These are phyloP conservation scores for Empis livida DNA, from an alignment of 2,888 invertebrate genomes.

Conservation along the genomic window DNA sequence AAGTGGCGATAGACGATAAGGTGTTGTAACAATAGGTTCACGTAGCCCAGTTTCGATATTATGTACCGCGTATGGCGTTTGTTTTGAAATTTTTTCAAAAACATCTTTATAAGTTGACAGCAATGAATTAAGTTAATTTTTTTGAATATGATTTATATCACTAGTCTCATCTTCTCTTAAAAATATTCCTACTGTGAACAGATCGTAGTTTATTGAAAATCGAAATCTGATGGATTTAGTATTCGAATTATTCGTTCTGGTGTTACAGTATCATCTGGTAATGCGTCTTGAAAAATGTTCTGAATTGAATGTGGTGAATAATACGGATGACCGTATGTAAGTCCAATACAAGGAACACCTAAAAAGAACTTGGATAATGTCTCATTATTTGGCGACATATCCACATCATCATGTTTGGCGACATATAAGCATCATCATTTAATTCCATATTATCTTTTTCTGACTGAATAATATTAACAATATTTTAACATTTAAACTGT, in stretches of 20 bases:
- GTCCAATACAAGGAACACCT: background rate
- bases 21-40: slow-evolving; percentile 21
- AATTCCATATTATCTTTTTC: background rate
- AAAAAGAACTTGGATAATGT: background rate
- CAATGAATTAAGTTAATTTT: background rate
- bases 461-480: background rate
- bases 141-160: background rate
- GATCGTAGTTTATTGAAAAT: background rate
- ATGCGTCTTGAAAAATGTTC: slow-evolving; percentile 1
- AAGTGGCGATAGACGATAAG: slow-evolving; percentile 20
- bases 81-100: background rate
- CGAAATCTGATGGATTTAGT: background rate
- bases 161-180: background rate
- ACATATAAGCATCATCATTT: background rate
- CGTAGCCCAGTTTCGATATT: slow-evolving; percentile 19
- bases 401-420: background rate
- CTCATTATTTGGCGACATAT: background rate
- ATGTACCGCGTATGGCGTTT: slow-evolving; percentile 10
- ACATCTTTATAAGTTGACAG: background rate
- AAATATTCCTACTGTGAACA: background rate
- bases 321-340: background rate
- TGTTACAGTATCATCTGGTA: background rate
- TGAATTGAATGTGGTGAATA: slow-evolving; percentile 3
- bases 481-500: background rate
- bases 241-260: slow-evolving; percentile 1